A percentile compares a stretch with the other conserved stretches of the same genome.
phyloP scores from a whole-genome alignment of 2,797 vertebrate species.

The Meda fulgida region DNA sequence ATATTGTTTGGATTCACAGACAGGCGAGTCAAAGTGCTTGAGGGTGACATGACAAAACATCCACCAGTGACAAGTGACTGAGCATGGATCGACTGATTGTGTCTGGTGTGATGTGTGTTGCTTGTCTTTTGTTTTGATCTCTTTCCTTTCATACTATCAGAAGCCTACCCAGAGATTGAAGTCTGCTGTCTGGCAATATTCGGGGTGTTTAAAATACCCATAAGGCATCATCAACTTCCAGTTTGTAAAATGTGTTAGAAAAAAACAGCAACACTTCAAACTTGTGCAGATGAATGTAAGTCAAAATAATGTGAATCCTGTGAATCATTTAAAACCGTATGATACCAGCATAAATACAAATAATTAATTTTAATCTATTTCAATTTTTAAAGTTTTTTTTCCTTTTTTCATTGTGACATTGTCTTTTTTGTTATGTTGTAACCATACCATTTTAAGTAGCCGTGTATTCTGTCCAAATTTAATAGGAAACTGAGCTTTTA shows the following conservation, averaged over 20 bases:
- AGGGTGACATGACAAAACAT: conserved; percentile 25
- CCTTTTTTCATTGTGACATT: too few relatives aligned
- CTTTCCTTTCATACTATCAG: not conserved
- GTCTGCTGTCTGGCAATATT: not conserved
- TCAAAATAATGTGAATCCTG: too few relatives aligned
- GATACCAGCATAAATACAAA: too few relatives aligned
- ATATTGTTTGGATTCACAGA: conserved; percentile 46
- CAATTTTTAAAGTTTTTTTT: too few relatives aligned
- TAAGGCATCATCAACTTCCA: not conserved
- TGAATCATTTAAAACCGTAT: too few relatives aligned
- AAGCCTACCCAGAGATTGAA: not conserved
- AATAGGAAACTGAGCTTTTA: not conserved
- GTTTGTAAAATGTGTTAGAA: not conserved
- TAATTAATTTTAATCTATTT: too few relatives aligned
- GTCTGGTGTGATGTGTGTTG: not conserved
- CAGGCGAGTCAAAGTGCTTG: conserved; percentile 42
- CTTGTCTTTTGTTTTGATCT: conserved; percentile 10
- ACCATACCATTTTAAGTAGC: not conserved
- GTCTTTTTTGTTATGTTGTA: too few relatives aligned
- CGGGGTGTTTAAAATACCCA: not conserved
- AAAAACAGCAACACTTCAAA: not conserved
- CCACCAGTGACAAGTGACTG: conserved; percentile 27
- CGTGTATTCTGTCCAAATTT: not conserved
- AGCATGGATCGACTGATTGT: not conserved
- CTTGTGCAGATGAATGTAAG: not conserved